phyloP scores from a whole-genome alignment of 2,797 vertebrate genomes.

The Orientallactaga sibirica region DNA sequence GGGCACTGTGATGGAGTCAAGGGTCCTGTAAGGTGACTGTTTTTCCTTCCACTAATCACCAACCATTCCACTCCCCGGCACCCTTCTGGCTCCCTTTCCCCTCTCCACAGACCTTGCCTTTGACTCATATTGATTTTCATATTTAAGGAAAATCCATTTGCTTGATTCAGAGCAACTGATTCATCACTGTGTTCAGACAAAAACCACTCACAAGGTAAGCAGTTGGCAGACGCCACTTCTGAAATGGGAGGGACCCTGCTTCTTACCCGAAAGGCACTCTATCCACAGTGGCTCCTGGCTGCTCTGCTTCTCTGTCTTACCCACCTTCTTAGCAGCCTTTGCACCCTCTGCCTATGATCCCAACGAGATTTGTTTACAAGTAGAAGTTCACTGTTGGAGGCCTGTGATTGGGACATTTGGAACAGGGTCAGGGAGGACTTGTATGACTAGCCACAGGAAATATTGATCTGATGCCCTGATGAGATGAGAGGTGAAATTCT shows the following conservation, averaged over 20 bases:
- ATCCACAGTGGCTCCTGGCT: background rate
- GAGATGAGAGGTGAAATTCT: background rate
- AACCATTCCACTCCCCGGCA: background rate
- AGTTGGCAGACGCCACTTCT: conserved; percentile 24
- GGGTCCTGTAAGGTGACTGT: background rate
- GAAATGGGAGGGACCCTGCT: background rate
- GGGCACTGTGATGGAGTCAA: background rate
- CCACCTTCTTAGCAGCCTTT: background rate
- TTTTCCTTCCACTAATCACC: background rate
- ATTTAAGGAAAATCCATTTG: conserved; percentile 79
- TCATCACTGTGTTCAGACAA: conserved; percentile 64
- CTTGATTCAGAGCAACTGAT: conserved; percentile 73
- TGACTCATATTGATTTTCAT: conserved; percentile 72
- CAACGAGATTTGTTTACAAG: background rate
- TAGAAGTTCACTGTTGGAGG: background rate
- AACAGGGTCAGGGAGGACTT: background rate
- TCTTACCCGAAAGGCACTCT: background rate
- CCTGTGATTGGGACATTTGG: background rate
- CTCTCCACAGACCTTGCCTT: background rate
- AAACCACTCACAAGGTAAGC: conserved; percentile 36
- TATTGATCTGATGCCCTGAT: background rate
- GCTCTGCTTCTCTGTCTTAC: background rate
- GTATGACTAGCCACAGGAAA: background rate
- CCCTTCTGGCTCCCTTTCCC: background rate
- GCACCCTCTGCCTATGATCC: background rate